Conservation (phyloP, 1,140 invertebrate genomes). For the Listronotus bonariensis region DNA sequence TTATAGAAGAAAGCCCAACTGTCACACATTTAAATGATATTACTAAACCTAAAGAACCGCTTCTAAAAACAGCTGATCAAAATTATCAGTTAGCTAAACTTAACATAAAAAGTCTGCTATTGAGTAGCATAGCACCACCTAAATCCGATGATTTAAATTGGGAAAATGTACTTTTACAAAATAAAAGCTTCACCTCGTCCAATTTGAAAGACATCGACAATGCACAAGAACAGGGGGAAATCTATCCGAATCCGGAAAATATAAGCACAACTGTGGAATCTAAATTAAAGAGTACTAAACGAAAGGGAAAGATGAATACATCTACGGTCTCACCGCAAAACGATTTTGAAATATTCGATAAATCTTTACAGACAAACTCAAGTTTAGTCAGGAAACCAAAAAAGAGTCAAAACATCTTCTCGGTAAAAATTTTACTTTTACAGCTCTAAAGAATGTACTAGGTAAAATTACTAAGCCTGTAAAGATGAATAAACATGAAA, state of each 20-base stretch:
- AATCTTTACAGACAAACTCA: not conserved
- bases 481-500: not conserved
- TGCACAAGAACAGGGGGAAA: too few species aligned
- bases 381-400: not conserved
- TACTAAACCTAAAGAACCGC: too few species aligned
- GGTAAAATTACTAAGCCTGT: not conserved
- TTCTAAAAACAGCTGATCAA: not conserved
- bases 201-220: too few species aligned
- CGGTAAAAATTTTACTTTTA: conserved; percentile 1
- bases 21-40: too few species aligned
- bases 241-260: too few species aligned
- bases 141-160: not conserved
- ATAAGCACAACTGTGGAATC: too few species aligned
- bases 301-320: too few species aligned
- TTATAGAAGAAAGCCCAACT: too few species aligned
- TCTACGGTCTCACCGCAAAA: too few species aligned
- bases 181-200: too few species aligned
- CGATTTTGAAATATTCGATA: too few species aligned
- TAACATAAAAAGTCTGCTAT: conserved; percentile 23
- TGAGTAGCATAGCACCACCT: conserved; percentile 16
- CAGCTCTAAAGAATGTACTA: conserved; percentile 8
- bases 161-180: not conserved
- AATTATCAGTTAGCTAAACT: conserved; percentile 16
- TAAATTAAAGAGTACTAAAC: too few species aligned
- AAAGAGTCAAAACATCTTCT: not conserved